Evolutionary conservation across 2,888 invertebrate species (phyloP).

Genomic region (Lysandra coridon): DNA sequence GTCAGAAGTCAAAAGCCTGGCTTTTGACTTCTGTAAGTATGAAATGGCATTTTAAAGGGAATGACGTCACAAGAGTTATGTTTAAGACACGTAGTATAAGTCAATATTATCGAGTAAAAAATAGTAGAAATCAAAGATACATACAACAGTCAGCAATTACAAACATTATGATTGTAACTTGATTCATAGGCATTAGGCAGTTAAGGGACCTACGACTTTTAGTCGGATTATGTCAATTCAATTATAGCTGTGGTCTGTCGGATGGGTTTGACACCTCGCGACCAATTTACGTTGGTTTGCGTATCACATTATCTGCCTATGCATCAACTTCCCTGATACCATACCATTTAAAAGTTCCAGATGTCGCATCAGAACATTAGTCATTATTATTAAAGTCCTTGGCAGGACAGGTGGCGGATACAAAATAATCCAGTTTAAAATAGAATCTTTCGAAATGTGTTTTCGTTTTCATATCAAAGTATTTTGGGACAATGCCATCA

Average conservation of each 20-base stretch:
- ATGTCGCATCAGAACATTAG: not conserved
- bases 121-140: no score
- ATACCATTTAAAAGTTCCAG: not conserved
- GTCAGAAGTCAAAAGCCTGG: not conserved
- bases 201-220: no score
- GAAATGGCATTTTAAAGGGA: not conserved
- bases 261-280: no score
- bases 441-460: constrained; percentile 27
- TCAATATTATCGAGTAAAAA: not conserved
- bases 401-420: not conserved
- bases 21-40: constrained; percentile 3
- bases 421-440: constrained; percentile 11
- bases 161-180: not conserved
- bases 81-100: not conserved
- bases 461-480: constrained; percentile 21
- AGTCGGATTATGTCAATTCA: no score
- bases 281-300: no score
- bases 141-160: no score
- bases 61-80: not conserved
- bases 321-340: no score
- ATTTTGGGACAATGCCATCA: constrained; percentile 36
- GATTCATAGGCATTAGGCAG: no score
- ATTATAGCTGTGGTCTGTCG: no score
- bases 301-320: no score
- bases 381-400: constrained; percentile 8